Base-by-base conservation (phyloP, 2,888 invertebrate species). In the Tortricodes alternella region DNA sequence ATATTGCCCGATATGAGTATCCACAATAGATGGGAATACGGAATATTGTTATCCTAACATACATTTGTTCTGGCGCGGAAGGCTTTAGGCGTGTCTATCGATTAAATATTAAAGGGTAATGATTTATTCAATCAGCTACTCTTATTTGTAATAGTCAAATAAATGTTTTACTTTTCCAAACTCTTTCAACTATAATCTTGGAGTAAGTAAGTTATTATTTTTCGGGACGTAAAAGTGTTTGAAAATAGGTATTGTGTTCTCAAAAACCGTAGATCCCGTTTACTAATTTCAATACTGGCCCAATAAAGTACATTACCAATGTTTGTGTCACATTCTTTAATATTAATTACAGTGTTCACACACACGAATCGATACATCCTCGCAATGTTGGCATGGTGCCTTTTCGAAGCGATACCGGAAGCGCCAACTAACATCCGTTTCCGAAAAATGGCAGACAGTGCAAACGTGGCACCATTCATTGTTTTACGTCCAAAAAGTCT, bases 1-100 rank as follows among this genome's bases (percentile, higher is more conserved):
- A 85, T 80, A 81, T 74, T 77, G 73, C 74, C 72, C 75, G 81
- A 89, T 87, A 85, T 87, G 85, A 82, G 85, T 83, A 83, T 83
- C 79, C 79, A 73, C 80, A 75, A 81, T 80, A 78, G 64, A 71
- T 68, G 79, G 76, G 80, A 80, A 80, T 80, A 73, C 75, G 68
- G 71, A 70, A 67, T 56, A 56, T 74, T 73, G 80, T 81, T 84
- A 85, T 89, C 82, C 82, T 83, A 79, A 85, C 80, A 82, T 74
- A 75, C 75, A 76, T 77, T 82, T 82, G 81, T 84, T 80, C 74
- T 72, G 59, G 49, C 46, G 66, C 65, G 68, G 72, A 73, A 35
- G 41, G 41, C 7, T 46, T 39, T 9, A 3, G 24, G 27, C 11
- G 37, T n/a, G n/a, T n/a, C n/a, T 13, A 27, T 39, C 24, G 38